Evolutionary conservation across 2,797 vertebrate species (phyloP).

Genomic region (Sebastes taczanowskii): DNA sequence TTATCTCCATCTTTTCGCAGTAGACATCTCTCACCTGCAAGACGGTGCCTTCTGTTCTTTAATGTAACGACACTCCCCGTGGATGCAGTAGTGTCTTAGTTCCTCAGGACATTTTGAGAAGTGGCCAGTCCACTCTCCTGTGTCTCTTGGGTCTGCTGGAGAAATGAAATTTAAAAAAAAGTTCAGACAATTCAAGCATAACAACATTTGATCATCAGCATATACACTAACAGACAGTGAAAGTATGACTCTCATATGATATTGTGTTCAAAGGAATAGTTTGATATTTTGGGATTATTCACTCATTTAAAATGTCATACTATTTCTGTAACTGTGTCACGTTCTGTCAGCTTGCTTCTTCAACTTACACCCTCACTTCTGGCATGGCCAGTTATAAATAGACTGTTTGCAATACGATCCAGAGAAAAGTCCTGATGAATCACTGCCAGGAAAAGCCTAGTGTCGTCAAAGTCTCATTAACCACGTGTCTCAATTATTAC

Average conservation of each 20-base stretch:
- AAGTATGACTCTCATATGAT: not conserved
- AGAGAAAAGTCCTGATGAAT: conserved; percentile 5
- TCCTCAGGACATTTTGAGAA: conserved; percentile 88
- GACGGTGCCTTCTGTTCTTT: conserved; percentile 82
- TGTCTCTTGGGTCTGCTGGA: conserved; percentile 62
- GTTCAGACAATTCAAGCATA: not conserved
- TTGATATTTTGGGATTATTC: not conserved
- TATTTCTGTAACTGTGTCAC: conserved; percentile 20
- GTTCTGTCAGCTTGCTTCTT: conserved; percentile 15
- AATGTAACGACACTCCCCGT: conserved; percentile 90
- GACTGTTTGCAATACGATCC: conserved; percentile 56
- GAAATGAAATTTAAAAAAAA: conserved; percentile 1
- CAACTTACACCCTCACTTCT: conserved; percentile 26
- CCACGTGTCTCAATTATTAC: not conserved
- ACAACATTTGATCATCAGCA: not conserved
- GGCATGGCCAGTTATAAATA: conserved; percentile 63
- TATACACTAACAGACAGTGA: not conserved
- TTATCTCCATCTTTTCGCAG: not conserved
- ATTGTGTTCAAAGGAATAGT: not conserved
- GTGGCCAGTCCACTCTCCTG: conserved; percentile 79
- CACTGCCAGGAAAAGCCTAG: conserved; percentile 20
- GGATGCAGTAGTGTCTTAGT: conserved; percentile 87
- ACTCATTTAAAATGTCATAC: not conserved
- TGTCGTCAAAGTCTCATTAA: conserved; percentile 29
- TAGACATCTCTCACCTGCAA: conserved; percentile 82